Evolutionary conservation across 2,888 invertebrate genomes (phyloP), one percentile per base, ranked within the genome.

Genomic region (Amphipyra berbera): DNA sequence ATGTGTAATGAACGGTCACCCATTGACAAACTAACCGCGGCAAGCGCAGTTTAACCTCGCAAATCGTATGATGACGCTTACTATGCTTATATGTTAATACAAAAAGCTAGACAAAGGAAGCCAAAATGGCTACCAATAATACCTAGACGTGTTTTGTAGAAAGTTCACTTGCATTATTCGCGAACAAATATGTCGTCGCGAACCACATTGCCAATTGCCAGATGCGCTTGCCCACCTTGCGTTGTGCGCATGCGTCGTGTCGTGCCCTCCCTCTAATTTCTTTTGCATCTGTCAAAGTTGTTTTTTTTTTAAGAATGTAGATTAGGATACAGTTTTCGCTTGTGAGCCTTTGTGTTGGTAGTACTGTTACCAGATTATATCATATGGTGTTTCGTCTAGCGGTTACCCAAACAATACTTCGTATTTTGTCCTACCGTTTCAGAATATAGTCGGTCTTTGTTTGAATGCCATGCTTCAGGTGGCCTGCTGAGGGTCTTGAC

Each of bases 171-270:
- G n/a, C n/a, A 58, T 44, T 72, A 64, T 64, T 67, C 38, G 48
- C 62, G 15, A 4, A 15, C 15, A 50, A 69, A 59, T 54, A 64
- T 71, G 70, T 53, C 38, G 70, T 58, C 76, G 54, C 60, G 61
- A 38, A 67, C 72, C 79, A 81, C 67, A 79, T 78, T 76, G 79
- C 74, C 61, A 68, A 71, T 50, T 68, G 72, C 78, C 82, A 82
- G 82, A 82, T 82, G 82, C 69, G 50, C 27, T 3, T 0, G 45
- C 56, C 67, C 82, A 82, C 82, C 82, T 82, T 82, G 82, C 82
- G 68, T 45, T 38, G 68, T 48, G 61, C 47, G 70, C 73, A 61
- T 68, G 69, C 70, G 69, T 55, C 52, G 50, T 27, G 30, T 30
- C 30, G 30, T 30, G 62, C 61, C 50, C 42, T 13, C 50, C 56